Evolutionary conservation across 2,113 vertebrate species (phyloP).

Genomic region (Aldabrachelys gigantea): DNA sequence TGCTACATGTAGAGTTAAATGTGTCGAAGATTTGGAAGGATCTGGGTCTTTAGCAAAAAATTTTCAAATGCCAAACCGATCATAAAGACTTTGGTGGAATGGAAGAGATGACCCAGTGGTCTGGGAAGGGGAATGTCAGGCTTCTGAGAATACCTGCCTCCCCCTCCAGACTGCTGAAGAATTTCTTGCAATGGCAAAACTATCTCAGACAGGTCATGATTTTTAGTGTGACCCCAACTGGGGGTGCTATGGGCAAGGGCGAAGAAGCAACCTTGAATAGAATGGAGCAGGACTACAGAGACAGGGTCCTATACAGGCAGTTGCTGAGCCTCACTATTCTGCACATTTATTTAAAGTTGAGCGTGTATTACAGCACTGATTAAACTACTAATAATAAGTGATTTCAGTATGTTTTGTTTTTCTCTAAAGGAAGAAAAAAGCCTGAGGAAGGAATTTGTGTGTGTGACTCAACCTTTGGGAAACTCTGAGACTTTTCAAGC

Average conservation of each 20-base stretch:
- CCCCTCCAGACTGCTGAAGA: not conserved
- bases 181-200: not conserved
- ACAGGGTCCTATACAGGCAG: not conserved
- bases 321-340: not conserved
- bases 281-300: not conserved
- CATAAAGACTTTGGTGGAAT: not conserved
- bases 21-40: not conserved
- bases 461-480: not conserved
- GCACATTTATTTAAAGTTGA: not conserved
- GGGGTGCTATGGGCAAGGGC: not conserved
- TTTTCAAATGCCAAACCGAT: not conserved
- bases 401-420: not conserved
- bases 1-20: not conserved
- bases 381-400: not conserved
- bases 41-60: not conserved
- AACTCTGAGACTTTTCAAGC: not conserved
- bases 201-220: not conserved
- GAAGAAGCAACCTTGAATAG: not conserved
- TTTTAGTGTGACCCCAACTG: not conserved
- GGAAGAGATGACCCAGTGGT: not conserved
- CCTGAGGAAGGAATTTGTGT: not conserved
- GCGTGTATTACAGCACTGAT: not conserved
- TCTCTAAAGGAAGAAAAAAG: not conserved
- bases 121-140: not conserved
- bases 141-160: not conserved